Base-by-base conservation (phyloP, 2,797 vertebrate genomes). In the Gymnodraco acuticeps region DNA sequence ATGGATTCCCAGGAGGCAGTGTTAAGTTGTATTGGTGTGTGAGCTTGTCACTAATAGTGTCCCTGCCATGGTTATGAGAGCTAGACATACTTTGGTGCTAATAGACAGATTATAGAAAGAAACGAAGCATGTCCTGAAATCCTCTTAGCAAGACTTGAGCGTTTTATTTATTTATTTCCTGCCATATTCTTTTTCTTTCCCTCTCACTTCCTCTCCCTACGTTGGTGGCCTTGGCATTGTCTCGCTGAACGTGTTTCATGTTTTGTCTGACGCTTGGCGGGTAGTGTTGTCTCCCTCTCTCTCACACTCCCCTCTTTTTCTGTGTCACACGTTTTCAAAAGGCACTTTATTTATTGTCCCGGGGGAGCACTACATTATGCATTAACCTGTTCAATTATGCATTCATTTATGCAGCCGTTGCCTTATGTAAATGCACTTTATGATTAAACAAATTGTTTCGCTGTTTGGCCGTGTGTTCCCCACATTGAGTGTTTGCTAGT, bases 81-180 rank as follows among this genome's bases (percentile, higher is more conserved):
- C 92, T 93, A 87, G 89, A 93, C 94, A 93, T 93, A 93, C 94
- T 94, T 94, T 93, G 93, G 93, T 94, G 93, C 93, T 95, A 95
- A 95, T 95, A 95, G 94, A 93, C 93, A 94, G 94, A 95, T 95
- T 94, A 95, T 93, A 91, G 92, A 94, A 92, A 92, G 92, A 94
- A 95, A 94, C 94, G 88, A 95, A 94, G 92, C 94, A 94, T 95
- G 93, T 94, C 94, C 91, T 88, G 86, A 95, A 95, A 95, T 95
- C 94, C 94, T 92, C 94, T 95, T 93, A 93, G 91, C 93, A 87
- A 89, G 89, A 88, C 91, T 88, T 85, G 85, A 85, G 80, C 88
- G 86, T 91, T 90, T 89, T 91, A 89, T 92, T 88, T 87, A 88
- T 93, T 92, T 94, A 90, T 93, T 93, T 93, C 77, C 89, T 89